Conservation (phyloP, 2,797 vertebrate genomes). For the Cacajao melanocephalus region DNA sequence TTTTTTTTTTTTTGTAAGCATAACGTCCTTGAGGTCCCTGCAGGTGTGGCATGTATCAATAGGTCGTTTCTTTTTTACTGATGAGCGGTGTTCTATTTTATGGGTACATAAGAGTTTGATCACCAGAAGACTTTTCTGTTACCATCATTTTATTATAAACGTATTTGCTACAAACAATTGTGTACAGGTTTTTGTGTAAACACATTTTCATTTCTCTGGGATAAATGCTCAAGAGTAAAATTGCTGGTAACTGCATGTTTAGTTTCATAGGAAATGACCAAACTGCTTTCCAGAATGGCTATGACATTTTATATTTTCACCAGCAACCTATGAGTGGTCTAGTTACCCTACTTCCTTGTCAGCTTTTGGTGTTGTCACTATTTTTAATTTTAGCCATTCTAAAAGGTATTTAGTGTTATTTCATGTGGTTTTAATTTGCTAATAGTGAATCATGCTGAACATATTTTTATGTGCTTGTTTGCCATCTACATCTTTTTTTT, state of each 20-base stretch:
- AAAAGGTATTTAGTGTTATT: not conserved
- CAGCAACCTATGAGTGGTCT: not conserved
- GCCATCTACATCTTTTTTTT: not conserved
- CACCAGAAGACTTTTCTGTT: not conserved
- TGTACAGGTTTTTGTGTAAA: not conserved
- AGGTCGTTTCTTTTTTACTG: not conserved
- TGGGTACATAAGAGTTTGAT: not conserved
- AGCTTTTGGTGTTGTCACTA: not conserved
- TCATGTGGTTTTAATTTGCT: not conserved
- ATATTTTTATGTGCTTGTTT: not conserved
- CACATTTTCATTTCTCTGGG: not conserved
- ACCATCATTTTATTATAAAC: not conserved
- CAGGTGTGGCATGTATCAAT: not conserved
- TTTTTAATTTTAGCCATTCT: not conserved
- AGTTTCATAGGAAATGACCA: not conserved
- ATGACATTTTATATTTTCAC: not conserved
- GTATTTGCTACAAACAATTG: not conserved
- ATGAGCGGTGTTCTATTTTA: not conserved
- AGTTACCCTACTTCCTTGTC: not conserved
- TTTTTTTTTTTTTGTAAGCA: not conserved
- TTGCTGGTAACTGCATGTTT: not conserved
- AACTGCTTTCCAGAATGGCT: not conserved
- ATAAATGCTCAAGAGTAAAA: not conserved
- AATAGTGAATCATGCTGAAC: not conserved
- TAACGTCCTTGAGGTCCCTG: not conserved